These are phyloP conservation scores for Agrypnia vestita DNA, from an alignment of 1,140 invertebrate species.

Conservation along the genomic window DNA sequence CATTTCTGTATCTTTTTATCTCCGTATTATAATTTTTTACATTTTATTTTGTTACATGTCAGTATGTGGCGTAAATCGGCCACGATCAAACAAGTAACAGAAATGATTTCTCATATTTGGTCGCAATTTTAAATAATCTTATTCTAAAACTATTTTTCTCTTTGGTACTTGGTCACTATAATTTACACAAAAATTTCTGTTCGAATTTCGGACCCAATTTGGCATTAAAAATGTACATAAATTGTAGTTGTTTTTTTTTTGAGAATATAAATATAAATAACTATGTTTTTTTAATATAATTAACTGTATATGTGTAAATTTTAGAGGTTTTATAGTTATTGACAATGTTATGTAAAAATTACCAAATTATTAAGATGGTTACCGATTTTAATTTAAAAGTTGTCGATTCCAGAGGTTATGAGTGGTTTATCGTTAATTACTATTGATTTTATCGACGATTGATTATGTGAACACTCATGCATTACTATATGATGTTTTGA, in stretches of 20 bases:
- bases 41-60: too few relatives aligned
- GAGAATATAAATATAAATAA: conserved; percentile 47
- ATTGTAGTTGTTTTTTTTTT: conserved; percentile 56
- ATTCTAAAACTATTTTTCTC: neutral
- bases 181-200: conserved; percentile 17
- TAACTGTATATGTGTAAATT: conserved; percentile 49
- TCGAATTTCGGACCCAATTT: neutral
- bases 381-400: conserved; percentile 59
- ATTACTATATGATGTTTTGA: conserved; percentile 41
- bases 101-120: too few relatives aligned
- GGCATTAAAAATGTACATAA: conserved; percentile 49
- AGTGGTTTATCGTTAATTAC: conserved; percentile 11
- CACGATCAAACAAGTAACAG: too few relatives aligned
- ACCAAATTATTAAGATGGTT: conserved; percentile 62
- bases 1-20: neutral
- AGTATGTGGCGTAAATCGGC: too few relatives aligned
- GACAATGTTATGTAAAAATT: conserved; percentile 60
- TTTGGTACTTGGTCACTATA: neutral
- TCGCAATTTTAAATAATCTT: conserved; percentile 1
- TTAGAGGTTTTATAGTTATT: conserved; percentile 61
- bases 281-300: conserved; percentile 49
- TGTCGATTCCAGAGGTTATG: conserved; percentile 48
- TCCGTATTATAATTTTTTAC: too few relatives aligned
- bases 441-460: conserved; percentile 43
- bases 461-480: conserved; percentile 26